phyloP scores from a whole-genome alignment of 2,888 invertebrate species.

The Sepiola atlantica region DNA sequence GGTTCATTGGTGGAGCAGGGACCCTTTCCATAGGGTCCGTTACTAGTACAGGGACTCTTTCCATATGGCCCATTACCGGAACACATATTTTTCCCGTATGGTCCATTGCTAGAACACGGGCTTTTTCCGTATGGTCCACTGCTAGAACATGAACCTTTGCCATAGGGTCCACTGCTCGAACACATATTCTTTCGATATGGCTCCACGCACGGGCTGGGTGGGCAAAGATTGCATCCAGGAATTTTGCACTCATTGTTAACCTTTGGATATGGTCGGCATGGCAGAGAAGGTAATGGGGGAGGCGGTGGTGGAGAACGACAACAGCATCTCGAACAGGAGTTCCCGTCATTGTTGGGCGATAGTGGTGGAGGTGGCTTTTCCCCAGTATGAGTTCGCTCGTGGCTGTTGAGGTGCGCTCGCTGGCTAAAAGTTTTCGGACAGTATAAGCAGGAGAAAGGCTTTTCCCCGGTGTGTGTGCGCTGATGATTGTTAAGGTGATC shows the following conservation, averaged over 20 bases:
- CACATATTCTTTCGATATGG: neutral
- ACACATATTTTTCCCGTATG: neutral
- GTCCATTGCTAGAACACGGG: neutral
- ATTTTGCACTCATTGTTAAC: neutral
- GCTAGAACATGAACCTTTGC: too few species aligned
- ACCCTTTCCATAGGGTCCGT: neutral
- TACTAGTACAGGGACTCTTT: neutral
- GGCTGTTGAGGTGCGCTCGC: conserved; percentile 33
- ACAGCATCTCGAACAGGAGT: neutral
- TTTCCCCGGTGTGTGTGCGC: conserved; percentile 37
- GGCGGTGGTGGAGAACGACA: conserved; percentile 24
- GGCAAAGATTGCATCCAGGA: neutral
- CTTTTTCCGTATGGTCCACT: neutral
- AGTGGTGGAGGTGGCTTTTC: neutral
- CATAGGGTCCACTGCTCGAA: neutral
- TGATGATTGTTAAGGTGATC: conserved; percentile 41
- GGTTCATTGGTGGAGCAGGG: neutral
- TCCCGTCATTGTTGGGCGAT: neutral
- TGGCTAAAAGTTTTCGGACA: conserved; percentile 44
- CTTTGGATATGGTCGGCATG: neutral
- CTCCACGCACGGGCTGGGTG: neutral
- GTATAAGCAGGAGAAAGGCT: conserved; percentile 40
- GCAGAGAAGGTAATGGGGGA: conserved; percentile 1
- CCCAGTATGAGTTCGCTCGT: conserved; percentile 37
- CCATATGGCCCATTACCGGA: neutral